Base-by-base conservation (phyloP, 1,140 invertebrate genomes). In the Druon quercuslanigerum region DNA sequence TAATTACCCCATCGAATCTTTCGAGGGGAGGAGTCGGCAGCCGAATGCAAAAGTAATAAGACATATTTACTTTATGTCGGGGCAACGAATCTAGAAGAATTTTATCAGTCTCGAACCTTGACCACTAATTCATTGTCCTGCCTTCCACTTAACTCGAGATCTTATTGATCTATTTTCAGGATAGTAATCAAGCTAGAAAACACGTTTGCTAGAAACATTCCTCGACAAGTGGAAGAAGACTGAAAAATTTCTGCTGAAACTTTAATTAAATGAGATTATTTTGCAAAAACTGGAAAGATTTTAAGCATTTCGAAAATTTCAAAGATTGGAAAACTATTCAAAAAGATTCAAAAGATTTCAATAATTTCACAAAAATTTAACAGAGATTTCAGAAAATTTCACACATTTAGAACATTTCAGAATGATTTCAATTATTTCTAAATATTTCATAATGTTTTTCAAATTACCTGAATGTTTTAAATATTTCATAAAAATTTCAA, bases 91-190 rank as follows among this genome's bases (percentile, higher is more conserved):
- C 17, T 8, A 57, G 33, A 57, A 57, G 25, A 20, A 8, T 17
- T 11, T 12, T 57, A 57, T 57, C 56, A 57, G 25, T 46, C 40
- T 46, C 40, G 40, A 25, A 57, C 56, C 56, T 57, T 57, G 56
- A 57, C 56, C 56, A 9, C 56, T 25, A 57, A 19, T 57, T 12
- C 19, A 57, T 33, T 5, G 13, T 25, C 25, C 25, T 20, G 25
- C 5, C 19, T 56, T 19, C 12, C 17, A 56, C 54, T 56, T 20
- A 56, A 17, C 51, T 12, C 50, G 16, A 17, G 20, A n/a, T 14
- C 20, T 74, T 20, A 40, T n/a, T 57, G 14, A 71, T 71, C 70
- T 20, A 71, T 56, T 40, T 16, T 51, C 12, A 71, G 25, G 52
- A 52, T 13, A 19, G 19, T 17, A 14, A 9, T 51, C 8, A 7